Percentiles rank a stretch among this genome's conserved stretches.
Evolutionary conservation across 2,797 vertebrate genomes (phyloP).

Genomic region (Macrochelys suwanniensis): DNA sequence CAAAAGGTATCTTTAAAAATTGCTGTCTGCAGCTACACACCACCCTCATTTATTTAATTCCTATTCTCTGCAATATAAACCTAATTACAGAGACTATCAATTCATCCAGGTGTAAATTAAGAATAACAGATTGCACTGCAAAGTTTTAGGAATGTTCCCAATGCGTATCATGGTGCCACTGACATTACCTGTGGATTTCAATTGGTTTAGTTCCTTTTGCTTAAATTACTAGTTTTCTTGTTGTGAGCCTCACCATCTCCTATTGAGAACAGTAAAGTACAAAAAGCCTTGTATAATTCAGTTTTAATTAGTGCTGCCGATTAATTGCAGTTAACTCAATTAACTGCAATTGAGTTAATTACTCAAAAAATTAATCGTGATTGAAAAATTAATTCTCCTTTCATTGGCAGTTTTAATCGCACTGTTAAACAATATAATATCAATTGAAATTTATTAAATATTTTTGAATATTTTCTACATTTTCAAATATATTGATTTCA

Average conservation of each 20-base stretch:
- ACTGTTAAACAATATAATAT: too few species aligned
- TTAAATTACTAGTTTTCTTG: neutral
- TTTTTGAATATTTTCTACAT: too few species aligned
- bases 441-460: too few species aligned
- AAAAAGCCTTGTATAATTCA: conserved; percentile 13
- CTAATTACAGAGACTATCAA: conserved; percentile 52
- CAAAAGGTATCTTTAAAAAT: conserved; percentile 42
- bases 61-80: conserved; percentile 32
- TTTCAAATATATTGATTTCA: too few species aligned
- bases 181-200: neutral
- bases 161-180: conserved; percentile 5
- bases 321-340: too few species aligned
- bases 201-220: neutral
- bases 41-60: conserved; percentile 48
- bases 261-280: conserved; percentile 4
- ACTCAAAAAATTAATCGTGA: too few species aligned
- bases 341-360: too few species aligned
- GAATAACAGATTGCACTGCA: neutral
- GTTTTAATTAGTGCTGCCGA: neutral
- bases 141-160: conserved; percentile 1
- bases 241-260: neutral
- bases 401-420: too few species aligned
- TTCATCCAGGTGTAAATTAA: conserved; percentile 49
- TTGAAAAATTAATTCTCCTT: too few species aligned
- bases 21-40: conserved; percentile 26